Percentiles rank a stretch among this genome's conserved stretches.
These are phyloP conservation scores for Ceratina calcarata DNA, from an alignment of 1,140 invertebrate genomes.

Conservation along the genomic window DNA sequence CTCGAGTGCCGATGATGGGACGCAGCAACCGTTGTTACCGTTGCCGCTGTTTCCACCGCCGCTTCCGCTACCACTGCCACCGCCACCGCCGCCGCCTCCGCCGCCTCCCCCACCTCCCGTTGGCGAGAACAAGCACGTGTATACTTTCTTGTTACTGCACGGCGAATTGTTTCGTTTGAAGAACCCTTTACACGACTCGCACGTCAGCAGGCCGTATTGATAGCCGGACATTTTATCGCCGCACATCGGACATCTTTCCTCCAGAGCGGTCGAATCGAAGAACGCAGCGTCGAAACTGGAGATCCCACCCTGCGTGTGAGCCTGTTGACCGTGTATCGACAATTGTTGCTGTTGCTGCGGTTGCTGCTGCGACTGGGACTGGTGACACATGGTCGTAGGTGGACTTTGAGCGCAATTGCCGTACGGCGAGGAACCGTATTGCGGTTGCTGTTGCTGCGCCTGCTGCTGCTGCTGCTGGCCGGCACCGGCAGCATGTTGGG, in stretches of 20 bases:
- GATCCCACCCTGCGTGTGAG: constrained; percentile 69
- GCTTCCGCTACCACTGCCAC: constrained; percentile 69
- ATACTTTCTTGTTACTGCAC: constrained; percentile 99
- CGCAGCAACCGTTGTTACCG: constrained; percentile 40
- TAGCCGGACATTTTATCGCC: constrained; percentile 99
- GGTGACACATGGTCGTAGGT: constrained; percentile 75
- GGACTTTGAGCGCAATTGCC: constrained; percentile 75
- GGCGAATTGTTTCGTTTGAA: constrained; percentile 93
- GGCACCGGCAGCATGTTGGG: constrained; percentile 73
- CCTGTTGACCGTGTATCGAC: constrained; percentile 59
- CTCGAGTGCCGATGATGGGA: constrained; percentile 64
- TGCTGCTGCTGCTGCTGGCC: constrained; percentile 66
- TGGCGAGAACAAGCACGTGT: constrained; percentile 88
- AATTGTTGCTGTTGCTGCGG: constrained; percentile 48
- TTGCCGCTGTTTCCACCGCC: constrained; percentile 65
- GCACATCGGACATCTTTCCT: constrained; percentile 98
- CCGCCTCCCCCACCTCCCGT: constrained; percentile 79
- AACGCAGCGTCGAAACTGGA: constrained; percentile 80
- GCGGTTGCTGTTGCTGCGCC: constrained; percentile 63
- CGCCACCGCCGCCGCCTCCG: constrained; percentile 57
- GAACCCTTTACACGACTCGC: constrained; percentile 99
- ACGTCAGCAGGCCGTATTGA: constrained; percentile 99
- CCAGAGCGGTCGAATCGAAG: constrained; percentile 93
- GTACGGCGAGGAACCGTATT: constrained; percentile 72
- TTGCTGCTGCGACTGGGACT: constrained; percentile 65